Percentiles rank a stretch among this genome's conserved stretches.
phyloP scores from a whole-genome alignment of 1,140 invertebrate genomes.

The Scaptomyza hsui region DNA sequence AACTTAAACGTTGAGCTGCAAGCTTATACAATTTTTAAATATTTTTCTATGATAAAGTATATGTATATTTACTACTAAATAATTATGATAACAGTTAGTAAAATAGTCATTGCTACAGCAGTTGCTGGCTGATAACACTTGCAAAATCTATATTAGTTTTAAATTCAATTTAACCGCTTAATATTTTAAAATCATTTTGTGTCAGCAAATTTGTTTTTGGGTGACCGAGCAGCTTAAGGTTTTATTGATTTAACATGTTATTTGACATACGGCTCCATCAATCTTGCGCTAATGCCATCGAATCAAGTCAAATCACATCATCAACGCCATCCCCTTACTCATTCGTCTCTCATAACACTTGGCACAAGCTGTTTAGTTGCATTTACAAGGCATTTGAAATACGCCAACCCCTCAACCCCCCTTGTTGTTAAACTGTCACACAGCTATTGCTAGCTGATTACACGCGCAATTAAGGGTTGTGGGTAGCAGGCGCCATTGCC shows the following conservation, averaged over 20 bases:
- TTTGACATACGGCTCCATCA: slow-evolving; percentile 64
- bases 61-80: too few species aligned
- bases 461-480: slow-evolving; percentile 78
- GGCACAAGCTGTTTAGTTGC: slow-evolving; percentile 66
- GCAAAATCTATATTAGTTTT: too few species aligned
- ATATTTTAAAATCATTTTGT: slow-evolving; percentile 11
- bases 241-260: slow-evolving; percentile 46
- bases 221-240: slow-evolving; percentile 16
- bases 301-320: slow-evolving; percentile 68
- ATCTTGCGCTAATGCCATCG: slow-evolving; percentile 67
- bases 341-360: slow-evolving; percentile 23
- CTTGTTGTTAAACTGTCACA: slow-evolving; percentile 26
- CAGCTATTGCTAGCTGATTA: slow-evolving; percentile 50
- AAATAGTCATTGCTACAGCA: not conserved
- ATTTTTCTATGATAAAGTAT: too few species aligned
- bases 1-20: not conserved
- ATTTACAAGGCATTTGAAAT: slow-evolving; percentile 66
- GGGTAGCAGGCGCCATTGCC: slow-evolving; percentile 46
- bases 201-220: slow-evolving; percentile 25
- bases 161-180: not conserved
- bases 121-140: too few species aligned
- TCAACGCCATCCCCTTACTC: slow-evolving; percentile 35
- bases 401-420: slow-evolving; percentile 16
- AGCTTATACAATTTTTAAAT: not conserved
- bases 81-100: too few species aligned